These are phyloP conservation scores for Mystacornis crossleyi DNA, from an alignment of 2,113 vertebrate genomes.

Conservation along the genomic window DNA sequence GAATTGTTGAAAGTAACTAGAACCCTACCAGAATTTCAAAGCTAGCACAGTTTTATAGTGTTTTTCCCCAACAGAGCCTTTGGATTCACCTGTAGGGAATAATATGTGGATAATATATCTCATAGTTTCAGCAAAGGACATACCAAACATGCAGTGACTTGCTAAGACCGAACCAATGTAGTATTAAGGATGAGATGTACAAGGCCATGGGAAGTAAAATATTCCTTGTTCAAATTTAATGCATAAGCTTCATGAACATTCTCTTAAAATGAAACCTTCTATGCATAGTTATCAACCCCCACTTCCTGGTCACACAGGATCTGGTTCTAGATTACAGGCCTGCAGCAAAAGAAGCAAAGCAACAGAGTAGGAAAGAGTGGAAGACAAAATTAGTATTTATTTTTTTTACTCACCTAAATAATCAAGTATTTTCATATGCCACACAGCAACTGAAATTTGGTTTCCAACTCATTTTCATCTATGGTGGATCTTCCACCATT, in stretches of 20 bases:
- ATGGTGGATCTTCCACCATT: neutral
- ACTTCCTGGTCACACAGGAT: neutral
- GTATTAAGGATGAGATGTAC: neutral
- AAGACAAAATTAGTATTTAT: slow-evolving; percentile 1
- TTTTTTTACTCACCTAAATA: neutral
- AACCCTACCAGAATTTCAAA: neutral
- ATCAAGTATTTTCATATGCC: neutral
- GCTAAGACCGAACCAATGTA: neutral
- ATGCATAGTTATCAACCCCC: neutral
- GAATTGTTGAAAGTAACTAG: neutral
- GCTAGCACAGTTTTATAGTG: neutral
- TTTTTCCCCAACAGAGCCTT: neutral
- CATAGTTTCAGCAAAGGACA: neutral
- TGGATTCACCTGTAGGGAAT: neutral
- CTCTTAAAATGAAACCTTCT: neutral
- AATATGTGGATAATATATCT: neutral
- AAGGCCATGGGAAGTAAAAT: neutral
- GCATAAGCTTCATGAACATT: neutral
- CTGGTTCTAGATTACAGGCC: neutral
- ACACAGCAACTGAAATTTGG: neutral
- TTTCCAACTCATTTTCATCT: slow-evolving; percentile 6
- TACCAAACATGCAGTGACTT: neutral
- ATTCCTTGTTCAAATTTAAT: neutral
- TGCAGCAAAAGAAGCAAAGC: slow-evolving; percentile 1
- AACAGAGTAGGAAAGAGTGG: neutral